Evolutionary conservation across 2,113 vertebrate species (phyloP).

Genomic region (Rhodinocichla rosea): DNA sequence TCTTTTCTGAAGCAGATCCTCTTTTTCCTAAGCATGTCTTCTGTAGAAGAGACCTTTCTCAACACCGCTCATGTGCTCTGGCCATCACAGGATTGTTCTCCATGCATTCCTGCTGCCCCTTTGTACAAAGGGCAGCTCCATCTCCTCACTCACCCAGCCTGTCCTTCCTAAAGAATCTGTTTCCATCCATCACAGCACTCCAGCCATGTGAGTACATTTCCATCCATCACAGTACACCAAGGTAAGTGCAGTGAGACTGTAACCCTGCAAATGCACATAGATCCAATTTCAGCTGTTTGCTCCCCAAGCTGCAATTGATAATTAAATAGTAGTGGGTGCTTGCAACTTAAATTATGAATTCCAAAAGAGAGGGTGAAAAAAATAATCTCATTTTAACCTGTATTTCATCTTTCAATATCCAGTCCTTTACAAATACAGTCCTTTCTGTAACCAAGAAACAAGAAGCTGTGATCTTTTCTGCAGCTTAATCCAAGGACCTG

Average conservation of each 20-base stretch:
- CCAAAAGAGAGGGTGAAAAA: background rate
- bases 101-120: background rate
- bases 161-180: background rate
- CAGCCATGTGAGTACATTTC: background rate
- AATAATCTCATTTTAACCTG: background rate
- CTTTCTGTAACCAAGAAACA: background rate
- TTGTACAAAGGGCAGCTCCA: background rate
- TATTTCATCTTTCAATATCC: background rate
- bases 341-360: background rate
- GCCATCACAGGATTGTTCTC: background rate
- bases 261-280: background rate
- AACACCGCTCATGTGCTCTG: accelerated
- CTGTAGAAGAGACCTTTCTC: background rate
- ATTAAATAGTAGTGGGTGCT: background rate
- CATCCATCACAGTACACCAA: background rate
- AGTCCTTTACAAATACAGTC: background rate
- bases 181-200: background rate
- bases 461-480: background rate
- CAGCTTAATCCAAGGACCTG: background rate
- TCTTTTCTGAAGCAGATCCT: background rate
- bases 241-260: background rate
- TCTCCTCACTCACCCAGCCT: background rate
- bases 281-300: background rate
- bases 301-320: background rate
- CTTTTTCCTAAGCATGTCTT: background rate